Conservation (phyloP, 2,113 vertebrate species). For the Plestiodon gilberti region DNA sequence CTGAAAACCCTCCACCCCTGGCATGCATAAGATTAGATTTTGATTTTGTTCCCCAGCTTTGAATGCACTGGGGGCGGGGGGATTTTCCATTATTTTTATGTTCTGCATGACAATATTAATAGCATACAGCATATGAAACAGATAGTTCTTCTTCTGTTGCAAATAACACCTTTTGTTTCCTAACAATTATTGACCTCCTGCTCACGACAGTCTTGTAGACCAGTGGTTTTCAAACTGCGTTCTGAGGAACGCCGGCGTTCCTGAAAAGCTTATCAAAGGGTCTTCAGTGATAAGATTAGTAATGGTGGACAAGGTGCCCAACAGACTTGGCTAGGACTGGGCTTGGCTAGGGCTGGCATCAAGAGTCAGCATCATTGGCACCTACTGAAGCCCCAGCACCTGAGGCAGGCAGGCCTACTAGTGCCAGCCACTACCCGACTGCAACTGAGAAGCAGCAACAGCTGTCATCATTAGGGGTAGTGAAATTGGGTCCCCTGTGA, state of each 20-base stretch:
- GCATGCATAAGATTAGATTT: constrained; percentile 84
- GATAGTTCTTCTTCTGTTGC: constrained; percentile 70
- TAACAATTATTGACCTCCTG: constrained; percentile 54
- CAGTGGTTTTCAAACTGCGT: background rate
- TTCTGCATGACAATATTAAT: constrained; percentile 82
- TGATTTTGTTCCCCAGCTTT: constrained; percentile 81
- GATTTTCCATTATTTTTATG: constrained; percentile 65
- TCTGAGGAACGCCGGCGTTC: background rate
- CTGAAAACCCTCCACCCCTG: constrained; percentile 78
- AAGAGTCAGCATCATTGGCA: background rate
- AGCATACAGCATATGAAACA: constrained; percentile 71
- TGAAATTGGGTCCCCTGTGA: too few species aligned
- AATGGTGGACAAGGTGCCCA: background rate
- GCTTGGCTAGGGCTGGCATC: too few species aligned
- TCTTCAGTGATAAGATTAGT: background rate
- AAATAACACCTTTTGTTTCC: constrained; percentile 75
- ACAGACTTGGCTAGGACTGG: too few species aligned
- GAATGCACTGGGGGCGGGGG: constrained; percentile 75
- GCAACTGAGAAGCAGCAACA: too few species aligned
- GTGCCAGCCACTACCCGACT: background rate
- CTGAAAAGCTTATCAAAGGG: background rate
- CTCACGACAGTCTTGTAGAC: constrained; percentile 65
- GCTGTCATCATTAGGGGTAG: too few species aligned
- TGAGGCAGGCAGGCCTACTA: background rate
- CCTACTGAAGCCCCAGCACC: background rate